Conservation (phyloP, 2,113 vertebrate genomes). For the Clarias macrocephalus region DNA sequence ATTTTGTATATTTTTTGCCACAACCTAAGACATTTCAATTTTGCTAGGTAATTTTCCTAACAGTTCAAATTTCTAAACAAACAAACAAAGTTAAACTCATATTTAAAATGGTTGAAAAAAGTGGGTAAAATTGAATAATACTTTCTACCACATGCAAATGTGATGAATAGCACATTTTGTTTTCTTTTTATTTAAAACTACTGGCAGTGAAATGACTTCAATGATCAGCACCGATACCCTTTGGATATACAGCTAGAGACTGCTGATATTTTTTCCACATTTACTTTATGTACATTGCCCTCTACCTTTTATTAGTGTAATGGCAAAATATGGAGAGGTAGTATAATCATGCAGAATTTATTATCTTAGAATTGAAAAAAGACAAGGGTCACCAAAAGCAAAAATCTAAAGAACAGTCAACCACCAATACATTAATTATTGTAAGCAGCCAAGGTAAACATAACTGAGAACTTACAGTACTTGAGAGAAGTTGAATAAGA, state of each 20-base stretch:
- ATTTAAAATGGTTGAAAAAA: not conserved
- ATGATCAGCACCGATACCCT: not conserved
- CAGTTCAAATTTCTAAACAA: no score
- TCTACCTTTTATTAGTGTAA: not conserved
- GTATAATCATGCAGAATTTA: not conserved
- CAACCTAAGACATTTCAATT: no score
- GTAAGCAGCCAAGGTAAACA: not conserved
- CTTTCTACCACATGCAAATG: not conserved
- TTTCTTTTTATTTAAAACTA: not conserved
- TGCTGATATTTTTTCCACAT: not conserved
- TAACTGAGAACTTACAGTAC: not conserved
- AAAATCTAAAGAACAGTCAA: not conserved
- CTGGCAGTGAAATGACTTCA: not conserved
- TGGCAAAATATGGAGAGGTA: not conserved
- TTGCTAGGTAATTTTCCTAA: no score
- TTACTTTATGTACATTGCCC: not conserved
- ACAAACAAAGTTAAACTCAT: no score
- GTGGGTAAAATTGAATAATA: not conserved
- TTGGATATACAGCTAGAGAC: not conserved
- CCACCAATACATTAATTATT: no score
- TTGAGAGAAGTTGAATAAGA: not conserved
- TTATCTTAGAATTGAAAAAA: not conserved
- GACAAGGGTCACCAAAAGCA: not conserved
- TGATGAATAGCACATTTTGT: not conserved
- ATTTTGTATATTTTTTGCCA: no score